Evolutionary conservation across 2,113 vertebrate species (phyloP).

Genomic region (Perca fluviatilis): DNA sequence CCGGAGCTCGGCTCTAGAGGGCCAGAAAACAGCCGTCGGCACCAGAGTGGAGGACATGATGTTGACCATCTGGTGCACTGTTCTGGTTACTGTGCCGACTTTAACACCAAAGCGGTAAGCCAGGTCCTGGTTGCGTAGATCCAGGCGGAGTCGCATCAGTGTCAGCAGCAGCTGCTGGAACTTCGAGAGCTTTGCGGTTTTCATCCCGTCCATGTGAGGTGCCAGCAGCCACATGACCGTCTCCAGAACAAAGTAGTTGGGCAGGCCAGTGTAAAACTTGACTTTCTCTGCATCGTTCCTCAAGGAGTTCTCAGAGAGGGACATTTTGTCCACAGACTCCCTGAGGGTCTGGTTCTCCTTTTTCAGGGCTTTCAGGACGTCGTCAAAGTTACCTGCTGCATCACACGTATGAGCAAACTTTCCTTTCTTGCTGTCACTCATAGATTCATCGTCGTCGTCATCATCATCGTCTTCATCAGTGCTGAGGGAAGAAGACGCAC

Average conservation of each 20-base stretch:
- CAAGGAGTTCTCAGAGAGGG: conserved; percentile 81
- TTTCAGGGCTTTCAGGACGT: conserved; percentile 72
- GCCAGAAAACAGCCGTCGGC: conserved; percentile 84
- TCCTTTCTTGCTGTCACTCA: conserved; percentile 69
- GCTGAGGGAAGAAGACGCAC: conserved; percentile 69
- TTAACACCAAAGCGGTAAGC: conserved; percentile 85
- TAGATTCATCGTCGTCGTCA: conserved; percentile 35
- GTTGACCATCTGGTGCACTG: conserved; percentile 81
- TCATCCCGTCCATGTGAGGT: conserved; percentile 83
- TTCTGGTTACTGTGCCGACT: conserved; percentile 77
- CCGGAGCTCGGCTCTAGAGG: conserved; percentile 81
- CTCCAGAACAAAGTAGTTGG: conserved; percentile 85
- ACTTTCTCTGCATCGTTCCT: conserved; percentile 84
- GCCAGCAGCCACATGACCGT: conserved; percentile 85
- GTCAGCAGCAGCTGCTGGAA: conserved; percentile 86
- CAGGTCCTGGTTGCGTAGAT: conserved; percentile 84
- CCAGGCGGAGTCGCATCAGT: conserved; percentile 83
- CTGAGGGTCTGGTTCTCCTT: conserved; percentile 81
- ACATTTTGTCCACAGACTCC: conserved; percentile 83
- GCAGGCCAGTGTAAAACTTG: conserved; percentile 84
- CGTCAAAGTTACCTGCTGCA: conserved; percentile 62
- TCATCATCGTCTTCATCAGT: conserved; percentile 68
- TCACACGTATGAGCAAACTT: conserved; percentile 46
- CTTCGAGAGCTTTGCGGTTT: conserved; percentile 79
- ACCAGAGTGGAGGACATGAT: conserved; percentile 85